Evolutionary conservation across 2,888 invertebrate genomes (phyloP), one percentile per base, ranked within the genome.

Genomic region (Eristalinus sepulchralis): DNA sequence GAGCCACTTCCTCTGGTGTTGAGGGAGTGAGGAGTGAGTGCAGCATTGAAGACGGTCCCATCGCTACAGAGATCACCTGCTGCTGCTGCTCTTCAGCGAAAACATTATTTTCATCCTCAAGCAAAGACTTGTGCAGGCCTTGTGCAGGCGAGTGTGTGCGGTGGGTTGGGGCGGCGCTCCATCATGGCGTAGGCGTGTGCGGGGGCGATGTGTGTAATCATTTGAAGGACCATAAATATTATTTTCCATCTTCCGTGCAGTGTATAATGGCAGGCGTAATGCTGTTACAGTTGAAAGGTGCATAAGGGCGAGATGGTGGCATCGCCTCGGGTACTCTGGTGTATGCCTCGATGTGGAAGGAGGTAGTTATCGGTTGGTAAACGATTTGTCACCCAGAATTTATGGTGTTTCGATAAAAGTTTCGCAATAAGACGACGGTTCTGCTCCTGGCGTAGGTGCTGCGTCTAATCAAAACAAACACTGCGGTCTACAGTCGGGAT

Each of bases 371-470:
- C 85, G 77, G 63, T 85, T n/a, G 85, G 67, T 76, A 77, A 85
- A 72, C 85, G 85, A 85, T 85, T 85, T 85, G 85, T 85, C 85
- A 85, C 85, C 81, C 77, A 59, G 60, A 85, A 85, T 85, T 85
- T 85, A 85, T 85, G 85, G 85, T 85, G 57, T 85, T 77, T 76
- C 72, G 81, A 80, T 77, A 77, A 81, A 81, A 85, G 77, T 85
- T 85, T 85, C 59, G 53, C 72, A 85, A 68, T 81, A 81, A 81
- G 77, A 85, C 17, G 47, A 17, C 47, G 27, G 62, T 60, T 55
- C 64, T 73, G 53, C 33, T 60, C 53, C 31, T 39, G 59, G 11
- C 22, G 17, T 17, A 47, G 47, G 47, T 47, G 17, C 47, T 17
- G 5, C 17, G 17, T 8, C 47, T 47, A 47, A 47, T 47, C 47